Evolutionary conservation across 2,888 invertebrate genomes (phyloP).

Genomic region (Uropetala carovei): DNA sequence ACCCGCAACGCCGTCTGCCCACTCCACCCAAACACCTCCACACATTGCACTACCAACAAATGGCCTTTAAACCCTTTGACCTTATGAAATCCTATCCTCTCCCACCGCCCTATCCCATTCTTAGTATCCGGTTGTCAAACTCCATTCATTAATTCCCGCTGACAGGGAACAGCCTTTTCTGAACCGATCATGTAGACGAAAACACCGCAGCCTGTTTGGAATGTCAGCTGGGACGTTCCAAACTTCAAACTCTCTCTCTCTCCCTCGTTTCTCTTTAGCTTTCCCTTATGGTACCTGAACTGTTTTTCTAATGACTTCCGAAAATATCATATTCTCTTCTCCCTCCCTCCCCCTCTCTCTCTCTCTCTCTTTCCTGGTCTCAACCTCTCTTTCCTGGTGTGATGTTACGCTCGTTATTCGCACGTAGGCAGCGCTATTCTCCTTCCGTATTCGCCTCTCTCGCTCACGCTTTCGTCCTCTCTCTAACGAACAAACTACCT

Average conservation of each 20-base stretch:
- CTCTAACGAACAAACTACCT: no score
- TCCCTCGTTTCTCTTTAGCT: background rate
- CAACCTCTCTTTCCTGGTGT: background rate
- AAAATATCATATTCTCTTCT: background rate
- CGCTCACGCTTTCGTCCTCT: background rate
- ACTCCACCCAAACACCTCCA: no score
- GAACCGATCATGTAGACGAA: background rate
- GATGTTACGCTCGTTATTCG: background rate
- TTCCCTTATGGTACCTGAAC: background rate
- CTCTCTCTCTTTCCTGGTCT: background rate
- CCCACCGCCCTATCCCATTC: background rate
- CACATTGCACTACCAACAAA: background rate
- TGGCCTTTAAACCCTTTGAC: background rate
- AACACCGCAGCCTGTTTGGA: background rate
- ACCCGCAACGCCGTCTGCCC: no score
- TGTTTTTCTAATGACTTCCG: background rate
- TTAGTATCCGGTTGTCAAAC: background rate
- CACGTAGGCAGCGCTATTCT: background rate
- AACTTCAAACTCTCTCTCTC: no score
- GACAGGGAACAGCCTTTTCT: background rate
- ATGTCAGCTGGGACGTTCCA: no score
- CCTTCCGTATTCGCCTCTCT: background rate
- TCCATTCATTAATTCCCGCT: background rate
- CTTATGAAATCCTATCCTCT: background rate
- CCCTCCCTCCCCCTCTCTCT: background rate